phyloP scores from a whole-genome alignment of 1,140 invertebrate species.

The Drosophila repletoides region DNA sequence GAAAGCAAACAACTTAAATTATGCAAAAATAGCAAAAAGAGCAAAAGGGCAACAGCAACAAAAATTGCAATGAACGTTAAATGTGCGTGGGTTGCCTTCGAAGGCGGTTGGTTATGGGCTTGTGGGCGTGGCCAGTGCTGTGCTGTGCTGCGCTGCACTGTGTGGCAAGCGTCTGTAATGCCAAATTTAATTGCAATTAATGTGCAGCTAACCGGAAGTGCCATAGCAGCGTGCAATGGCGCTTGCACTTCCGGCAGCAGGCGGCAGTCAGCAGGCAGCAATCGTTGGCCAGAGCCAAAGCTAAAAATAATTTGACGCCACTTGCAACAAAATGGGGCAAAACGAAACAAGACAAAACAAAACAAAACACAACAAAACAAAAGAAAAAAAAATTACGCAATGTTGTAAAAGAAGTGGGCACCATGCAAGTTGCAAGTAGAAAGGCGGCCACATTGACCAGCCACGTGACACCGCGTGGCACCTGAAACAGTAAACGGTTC shows the following conservation, averaged over 20 bases:
- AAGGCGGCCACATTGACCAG: constrained; percentile 14
- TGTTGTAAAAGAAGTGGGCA: neutral
- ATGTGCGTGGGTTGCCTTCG: constrained; percentile 16
- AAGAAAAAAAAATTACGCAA: neutral
- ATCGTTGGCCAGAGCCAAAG: constrained; percentile 11
- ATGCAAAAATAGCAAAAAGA: constrained; percentile 65
- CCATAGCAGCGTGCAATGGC: constrained; percentile 48
- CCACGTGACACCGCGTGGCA: constrained; percentile 6
- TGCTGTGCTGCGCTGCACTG: neutral
- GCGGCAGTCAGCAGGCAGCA: neutral
- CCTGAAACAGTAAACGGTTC: neutral
- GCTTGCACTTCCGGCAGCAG: constrained; percentile 48
- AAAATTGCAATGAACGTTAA: constrained; percentile 62
- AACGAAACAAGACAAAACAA: neutral
- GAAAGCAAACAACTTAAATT: constrained; percentile 68
- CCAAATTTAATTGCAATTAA: constrained; percentile 79
- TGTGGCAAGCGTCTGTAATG: constrained; percentile 37
- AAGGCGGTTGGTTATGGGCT: neutral
- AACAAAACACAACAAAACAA: neutral
- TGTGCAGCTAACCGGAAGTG: constrained; percentile 68
- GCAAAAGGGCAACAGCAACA: constrained; percentile 53
- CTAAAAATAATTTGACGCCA: constrained; percentile 21
- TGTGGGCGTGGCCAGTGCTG: neutral
- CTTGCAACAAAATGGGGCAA: neutral
- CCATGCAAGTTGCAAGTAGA: neutral